Base-by-base conservation (phyloP, 2,797 vertebrate genomes). In the Ispidina picta region DNA sequence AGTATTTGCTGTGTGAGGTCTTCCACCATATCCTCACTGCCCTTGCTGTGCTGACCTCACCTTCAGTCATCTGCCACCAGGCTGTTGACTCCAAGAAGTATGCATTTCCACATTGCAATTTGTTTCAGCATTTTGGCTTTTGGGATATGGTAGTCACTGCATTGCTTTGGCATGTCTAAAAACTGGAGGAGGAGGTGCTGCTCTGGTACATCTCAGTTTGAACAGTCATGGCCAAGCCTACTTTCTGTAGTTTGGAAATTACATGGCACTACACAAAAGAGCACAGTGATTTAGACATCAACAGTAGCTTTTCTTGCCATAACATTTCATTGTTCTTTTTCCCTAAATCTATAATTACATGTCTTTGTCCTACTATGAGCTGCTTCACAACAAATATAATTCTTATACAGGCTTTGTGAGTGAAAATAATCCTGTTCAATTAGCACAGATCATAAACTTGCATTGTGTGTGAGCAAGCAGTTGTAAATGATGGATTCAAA, bases 311-410 rank as follows among this genome's bases (percentile, higher is more conserved):
- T 94, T 94, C 83, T 92, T 94, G 73, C 88, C 84, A 82, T 93
- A 86, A 89, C 76, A 83, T 84, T 88, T 49, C 80, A 87, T 81
- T 95, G 95, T 91, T 93, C 52, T 93, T 95, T 86, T 93, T 64
- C 84, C 79, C 82, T 81, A 88, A 92, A 92, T 88, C 94, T 94
- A 56, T 82, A 92, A 75, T 95, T 88, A 96, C 48, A 10, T 80
- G 80, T 94, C 77, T 96, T 96, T 94, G 74, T 94, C 94, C 74
- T 76, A 48, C 68, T 93, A 56, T 23, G 7, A 89, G 83, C 89
- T 93, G 74, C 66, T 94, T 95, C 77, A 56, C 91, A 96, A 93
- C 91, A 93, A 95, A 86, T 49, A 60, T 71, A 85, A 63, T 82
- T 88, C 69, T 88, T 90, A 59, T 51, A 74, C 51, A 91, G 89